These are phyloP conservation scores for Troides helena DNA, from an alignment of 2,888 invertebrate genomes.

Conservation along the genomic window DNA sequence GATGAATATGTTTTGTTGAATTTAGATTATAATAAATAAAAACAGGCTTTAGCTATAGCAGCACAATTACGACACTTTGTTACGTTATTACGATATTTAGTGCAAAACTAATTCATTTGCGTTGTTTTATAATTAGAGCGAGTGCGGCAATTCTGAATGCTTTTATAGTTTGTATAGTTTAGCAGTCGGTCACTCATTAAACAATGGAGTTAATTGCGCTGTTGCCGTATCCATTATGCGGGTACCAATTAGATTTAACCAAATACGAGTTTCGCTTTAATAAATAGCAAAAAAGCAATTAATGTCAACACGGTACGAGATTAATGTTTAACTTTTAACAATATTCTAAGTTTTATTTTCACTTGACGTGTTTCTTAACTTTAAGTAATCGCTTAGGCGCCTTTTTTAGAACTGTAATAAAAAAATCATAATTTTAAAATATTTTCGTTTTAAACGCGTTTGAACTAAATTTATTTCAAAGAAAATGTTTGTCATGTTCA, in stretches of 20 bases:
- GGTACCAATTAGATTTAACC: slow-evolving; percentile 76
- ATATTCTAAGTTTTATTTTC: not conserved
- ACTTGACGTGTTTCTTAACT: no score
- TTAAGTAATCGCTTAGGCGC: no score
- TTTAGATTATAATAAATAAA: no score
- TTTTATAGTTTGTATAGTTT: slow-evolving; percentile 64
- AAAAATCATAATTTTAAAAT: no score
- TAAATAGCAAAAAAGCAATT: slow-evolving; percentile 34
- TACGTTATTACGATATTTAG: slow-evolving; percentile 17
- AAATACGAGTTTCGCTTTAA: slow-evolving; percentile 74
- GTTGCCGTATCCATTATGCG: slow-evolving; percentile 73
- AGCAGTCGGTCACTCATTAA: slow-evolving; percentile 72
- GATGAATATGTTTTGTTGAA: no score
- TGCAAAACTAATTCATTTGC: slow-evolving; percentile 33
- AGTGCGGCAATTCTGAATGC: slow-evolving; percentile 63
- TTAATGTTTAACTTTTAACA: not conserved
- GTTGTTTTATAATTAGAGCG: slow-evolving; percentile 58
- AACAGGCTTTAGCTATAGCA: not conserved
- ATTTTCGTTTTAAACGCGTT: no score
- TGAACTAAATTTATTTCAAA: no score
- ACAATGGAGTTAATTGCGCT: slow-evolving; percentile 74
- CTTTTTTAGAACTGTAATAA: no score
- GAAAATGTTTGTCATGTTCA: no score
- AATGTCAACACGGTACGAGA: not conserved
- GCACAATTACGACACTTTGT: slow-evolving; percentile 9